These are phyloP conservation scores for Cenopis cana DNA, from an alignment of 2,888 invertebrate species.

Conservation along the genomic window DNA sequence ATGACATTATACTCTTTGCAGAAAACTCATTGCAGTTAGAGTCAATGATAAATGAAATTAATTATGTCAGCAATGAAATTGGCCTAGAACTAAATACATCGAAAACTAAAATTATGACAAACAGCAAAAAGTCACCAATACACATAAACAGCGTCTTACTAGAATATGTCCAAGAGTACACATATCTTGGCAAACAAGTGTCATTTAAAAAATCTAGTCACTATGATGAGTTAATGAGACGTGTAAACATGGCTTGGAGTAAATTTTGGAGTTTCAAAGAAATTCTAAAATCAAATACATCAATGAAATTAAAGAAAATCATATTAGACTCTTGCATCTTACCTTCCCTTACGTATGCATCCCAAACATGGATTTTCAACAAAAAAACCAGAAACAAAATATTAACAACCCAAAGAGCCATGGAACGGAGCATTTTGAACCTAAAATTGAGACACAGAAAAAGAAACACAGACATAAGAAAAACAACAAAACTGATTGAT, in stretches of 20 bases:
- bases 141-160: too few species aligned
- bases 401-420: constrained; percentile 13
- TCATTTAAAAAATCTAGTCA: neutral
- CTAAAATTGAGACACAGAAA: neutral
- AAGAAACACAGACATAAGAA: neutral
- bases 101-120: too few species aligned
- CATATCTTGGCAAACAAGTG: too few species aligned
- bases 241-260: neutral
- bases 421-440: constrained; percentile 8
- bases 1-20: neutral
- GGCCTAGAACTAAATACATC: neutral
- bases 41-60: neutral
- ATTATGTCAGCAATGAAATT: neutral
- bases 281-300: neutral
- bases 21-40: neutral
- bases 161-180: too few species aligned
- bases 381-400: constrained; percentile 8
- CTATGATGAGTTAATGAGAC: neutral
- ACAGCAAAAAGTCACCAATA: too few species aligned
- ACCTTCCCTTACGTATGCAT: constrained; percentile 4
- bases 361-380: constrained; percentile 12
- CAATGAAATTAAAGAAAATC: constrained; percentile 1
- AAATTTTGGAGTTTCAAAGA: constrained; percentile 4
- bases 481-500: neutral
- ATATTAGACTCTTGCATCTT: constrained; percentile 10